Base-by-base conservation (phyloP, 2,797 vertebrate genomes). In the Margarornis squamiger region DNA sequence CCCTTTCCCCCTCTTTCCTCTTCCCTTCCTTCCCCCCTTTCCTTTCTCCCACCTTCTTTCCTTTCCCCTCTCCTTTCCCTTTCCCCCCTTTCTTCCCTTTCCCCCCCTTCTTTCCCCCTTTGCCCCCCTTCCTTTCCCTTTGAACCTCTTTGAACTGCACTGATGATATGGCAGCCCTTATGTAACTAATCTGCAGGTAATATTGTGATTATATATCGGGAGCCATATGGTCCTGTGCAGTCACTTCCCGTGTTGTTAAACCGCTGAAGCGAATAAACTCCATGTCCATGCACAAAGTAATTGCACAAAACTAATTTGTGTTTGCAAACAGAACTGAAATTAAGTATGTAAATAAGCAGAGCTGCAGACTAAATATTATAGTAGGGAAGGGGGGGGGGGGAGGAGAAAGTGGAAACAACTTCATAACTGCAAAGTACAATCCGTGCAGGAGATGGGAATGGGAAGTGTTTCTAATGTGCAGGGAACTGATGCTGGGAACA, bases 301-400 rank as follows among this genome's bases (percentile, higher is more conserved):
- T 97, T 97, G 97, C 97, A 96, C 96, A 96, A 97, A 97, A 97
- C 95, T 98, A 97, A 98, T 98, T 98, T 98, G 96, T 98, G 97
- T 97, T 98, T 98, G 98, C 97, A 97, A 97, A 98, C 95, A 97
- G 95, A 98, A 90, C 94, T 48, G 90, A 96, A 97, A 97, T 98
- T 98, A 98, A 97, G 97, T 97, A 96, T 97, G 98, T 97, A 98
- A 98, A 98, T 97, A 97, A 97, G 96, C 96, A 96, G 90, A 96
- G 97, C 97, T 94, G 88, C 96, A 96, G 97, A 96, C 97, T 97
- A 97, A 97, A 97, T 97, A 97, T 97, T 96, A 95, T 95, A 91
- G 32, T 32, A 83, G 90, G 82, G 84, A 61, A 70, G 77, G 82
- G 43, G 39, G 20, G 15, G 55, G 36, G 39, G 32, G 85, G 87